A percentile compares a stretch with the other conserved stretches of the same genome.
phyloP scores from a whole-genome alignment of 2,797 vertebrate genomes.

The Gymnoscopelus braueri region DNA sequence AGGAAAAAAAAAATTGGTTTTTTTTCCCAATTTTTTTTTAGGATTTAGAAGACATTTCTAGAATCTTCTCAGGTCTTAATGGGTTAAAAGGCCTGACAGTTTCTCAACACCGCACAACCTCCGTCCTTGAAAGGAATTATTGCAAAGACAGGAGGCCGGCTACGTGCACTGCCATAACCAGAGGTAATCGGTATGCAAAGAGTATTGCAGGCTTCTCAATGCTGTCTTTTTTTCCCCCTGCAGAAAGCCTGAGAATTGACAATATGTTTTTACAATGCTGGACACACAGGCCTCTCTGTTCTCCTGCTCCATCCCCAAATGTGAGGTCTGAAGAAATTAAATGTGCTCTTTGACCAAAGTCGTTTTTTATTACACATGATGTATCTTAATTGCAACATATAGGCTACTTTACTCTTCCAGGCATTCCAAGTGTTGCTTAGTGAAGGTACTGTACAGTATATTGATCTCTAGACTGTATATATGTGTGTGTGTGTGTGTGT shows the following conservation, averaged over 20 bases:
- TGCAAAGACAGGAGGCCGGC: conserved; percentile 15
- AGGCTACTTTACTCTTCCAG: conserved; percentile 43
- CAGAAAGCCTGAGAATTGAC: conserved; percentile 37
- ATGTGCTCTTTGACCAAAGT: too few relatives aligned
- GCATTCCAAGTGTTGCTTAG: too few relatives aligned
- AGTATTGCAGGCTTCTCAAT: conserved; percentile 8
- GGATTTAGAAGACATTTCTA: too few relatives aligned
- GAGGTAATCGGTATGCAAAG: conserved; percentile 57
- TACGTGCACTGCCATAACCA: conserved; percentile 29
- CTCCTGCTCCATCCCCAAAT: not conserved
- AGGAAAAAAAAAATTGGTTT: too few relatives aligned
- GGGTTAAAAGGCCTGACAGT: too few relatives aligned
- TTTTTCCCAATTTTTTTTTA: too few relatives aligned
- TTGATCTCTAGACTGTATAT: too few relatives aligned
- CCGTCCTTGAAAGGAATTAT: conserved; percentile 51
- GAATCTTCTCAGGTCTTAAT: too few relatives aligned
- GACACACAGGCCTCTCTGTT: conserved; percentile 17
- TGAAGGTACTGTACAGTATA: too few relatives aligned
- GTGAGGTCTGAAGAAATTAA: conserved; percentile 16
- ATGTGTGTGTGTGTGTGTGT: too few relatives aligned
- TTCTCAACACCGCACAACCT: conserved; percentile 2
- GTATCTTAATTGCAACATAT: conserved; percentile 74
- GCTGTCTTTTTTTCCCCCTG: conserved; percentile 42
- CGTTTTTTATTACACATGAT: conserved; percentile 53
- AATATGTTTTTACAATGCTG: conserved; percentile 33